phyloP scores from a whole-genome alignment of 1,140 invertebrate species.

The Drosophila burlai region DNA sequence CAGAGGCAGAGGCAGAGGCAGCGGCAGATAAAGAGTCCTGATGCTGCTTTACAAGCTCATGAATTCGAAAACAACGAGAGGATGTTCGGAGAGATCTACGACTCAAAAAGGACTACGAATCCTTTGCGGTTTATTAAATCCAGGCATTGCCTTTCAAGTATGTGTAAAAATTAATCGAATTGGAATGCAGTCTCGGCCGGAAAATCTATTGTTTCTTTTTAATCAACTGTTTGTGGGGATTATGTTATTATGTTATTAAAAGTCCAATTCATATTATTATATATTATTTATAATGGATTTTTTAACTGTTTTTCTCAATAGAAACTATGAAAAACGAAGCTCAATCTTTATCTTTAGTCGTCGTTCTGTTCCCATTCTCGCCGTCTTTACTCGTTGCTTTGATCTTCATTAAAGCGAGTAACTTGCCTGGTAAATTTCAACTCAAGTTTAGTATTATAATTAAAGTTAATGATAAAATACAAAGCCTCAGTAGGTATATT shows the following conservation, averaged over 20 bases:
- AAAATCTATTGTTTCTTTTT: neutral
- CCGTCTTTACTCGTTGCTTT: too few relatives aligned
- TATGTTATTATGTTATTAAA: neutral
- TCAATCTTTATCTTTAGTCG: too few relatives aligned
- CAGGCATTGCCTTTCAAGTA: neutral
- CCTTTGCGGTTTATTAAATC: conserved; percentile 11
- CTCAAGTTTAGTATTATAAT: neutral
- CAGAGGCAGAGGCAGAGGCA: conserved; percentile 16
- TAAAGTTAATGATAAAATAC: too few relatives aligned
- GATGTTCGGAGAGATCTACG: conserved; percentile 22
- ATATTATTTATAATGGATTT: too few relatives aligned
- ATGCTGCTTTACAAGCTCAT: conserved; percentile 34
- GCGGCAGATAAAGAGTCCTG: conserved; percentile 11
- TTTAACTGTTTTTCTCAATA: too few relatives aligned
- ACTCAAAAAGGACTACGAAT: conserved; percentile 5
- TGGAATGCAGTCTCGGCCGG: neutral
- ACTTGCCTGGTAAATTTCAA: neutral
- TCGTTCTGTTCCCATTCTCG: too few relatives aligned
- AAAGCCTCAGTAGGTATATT: neutral
- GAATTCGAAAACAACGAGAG: conserved; percentile 44
- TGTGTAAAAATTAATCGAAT: neutral
- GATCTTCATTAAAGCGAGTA: too few relatives aligned
- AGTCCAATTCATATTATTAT: neutral
- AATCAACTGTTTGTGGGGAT: neutral
- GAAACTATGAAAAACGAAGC: too few relatives aligned